phyloP scores from a whole-genome alignment of 2,113 vertebrate genomes.

The Myrmophylax atrothorax region DNA sequence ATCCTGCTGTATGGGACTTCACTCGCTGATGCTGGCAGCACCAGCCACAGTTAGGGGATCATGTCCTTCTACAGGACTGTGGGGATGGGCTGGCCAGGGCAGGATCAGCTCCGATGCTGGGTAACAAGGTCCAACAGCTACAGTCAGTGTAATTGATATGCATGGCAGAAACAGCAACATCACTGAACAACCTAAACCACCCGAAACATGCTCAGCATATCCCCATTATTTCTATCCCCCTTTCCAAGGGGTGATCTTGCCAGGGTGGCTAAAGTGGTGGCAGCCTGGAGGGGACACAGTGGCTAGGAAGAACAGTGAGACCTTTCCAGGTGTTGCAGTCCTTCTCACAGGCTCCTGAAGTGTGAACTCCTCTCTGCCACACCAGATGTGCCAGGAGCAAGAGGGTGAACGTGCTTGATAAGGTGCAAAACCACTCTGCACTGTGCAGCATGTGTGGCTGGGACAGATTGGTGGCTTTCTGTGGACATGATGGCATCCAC shows the following conservation, averaged over 20 bases:
- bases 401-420: accelerated
- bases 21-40: background rate
- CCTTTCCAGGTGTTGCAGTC: background rate
- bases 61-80: background rate
- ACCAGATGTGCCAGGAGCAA: background rate
- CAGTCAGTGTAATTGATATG: accelerated
- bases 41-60: accelerated
- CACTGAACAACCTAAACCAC: background rate
- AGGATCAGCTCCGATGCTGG: background rate
- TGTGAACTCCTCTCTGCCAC: background rate
- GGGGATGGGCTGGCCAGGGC: too few relatives aligned
- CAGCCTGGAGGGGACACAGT: background rate
- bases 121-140: background rate
- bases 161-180: background rate
- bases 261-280: background rate
- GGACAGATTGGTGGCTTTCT: background rate
- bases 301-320: background rate
- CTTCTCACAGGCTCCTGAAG: background rate
- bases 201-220: accelerated
- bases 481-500: background rate
- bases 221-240: accelerated
- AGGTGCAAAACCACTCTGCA: background rate
- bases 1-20: background rate
- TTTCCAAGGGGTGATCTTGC: background rate
- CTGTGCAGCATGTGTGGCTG: background rate